Evolutionary conservation across 2,113 vertebrate genomes (phyloP).

Genomic region (Cisticola juncidis): DNA sequence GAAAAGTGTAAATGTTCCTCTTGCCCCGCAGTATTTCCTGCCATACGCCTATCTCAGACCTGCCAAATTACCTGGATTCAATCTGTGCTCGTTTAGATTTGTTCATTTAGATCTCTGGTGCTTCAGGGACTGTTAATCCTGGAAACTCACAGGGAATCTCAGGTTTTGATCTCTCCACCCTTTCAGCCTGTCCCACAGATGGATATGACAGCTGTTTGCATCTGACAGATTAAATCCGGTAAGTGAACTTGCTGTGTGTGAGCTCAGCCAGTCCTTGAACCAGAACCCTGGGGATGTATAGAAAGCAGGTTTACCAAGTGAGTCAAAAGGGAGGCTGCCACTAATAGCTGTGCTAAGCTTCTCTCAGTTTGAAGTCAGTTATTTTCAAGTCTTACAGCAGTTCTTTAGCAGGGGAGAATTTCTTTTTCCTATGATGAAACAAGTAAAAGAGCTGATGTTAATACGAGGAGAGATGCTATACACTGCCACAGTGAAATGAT

Average conservation of each 20-base stretch:
- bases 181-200: conserved; percentile 41
- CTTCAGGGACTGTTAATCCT: conserved; percentile 1
- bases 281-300: conserved; percentile 25
- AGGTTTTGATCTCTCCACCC: conserved; percentile 28
- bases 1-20: not conserved
- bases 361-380: conserved; percentile 58
- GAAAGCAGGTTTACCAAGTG: conserved; percentile 53
- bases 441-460: not conserved
- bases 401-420: conserved; percentile 8
- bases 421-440: conserved; percentile 16
- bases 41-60: not conserved
- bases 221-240: conserved; percentile 59
- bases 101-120: not conserved
- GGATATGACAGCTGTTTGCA: conserved; percentile 46
- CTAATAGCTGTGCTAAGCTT: conserved; percentile 57
- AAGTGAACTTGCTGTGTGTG: conserved; percentile 50
- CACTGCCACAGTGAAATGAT: not conserved
- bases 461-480: not conserved
- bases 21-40: not conserved
- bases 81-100: not conserved
- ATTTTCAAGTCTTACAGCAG: conserved; percentile 43
- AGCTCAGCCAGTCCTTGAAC: conserved; percentile 40
- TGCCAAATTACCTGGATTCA: conserved; percentile 18
- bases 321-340: conserved; percentile 30
- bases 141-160: conserved; percentile 1